Evolutionary conservation across 2,113 vertebrate genomes (phyloP).

Genomic region (Peucedramus taeniatus): DNA sequence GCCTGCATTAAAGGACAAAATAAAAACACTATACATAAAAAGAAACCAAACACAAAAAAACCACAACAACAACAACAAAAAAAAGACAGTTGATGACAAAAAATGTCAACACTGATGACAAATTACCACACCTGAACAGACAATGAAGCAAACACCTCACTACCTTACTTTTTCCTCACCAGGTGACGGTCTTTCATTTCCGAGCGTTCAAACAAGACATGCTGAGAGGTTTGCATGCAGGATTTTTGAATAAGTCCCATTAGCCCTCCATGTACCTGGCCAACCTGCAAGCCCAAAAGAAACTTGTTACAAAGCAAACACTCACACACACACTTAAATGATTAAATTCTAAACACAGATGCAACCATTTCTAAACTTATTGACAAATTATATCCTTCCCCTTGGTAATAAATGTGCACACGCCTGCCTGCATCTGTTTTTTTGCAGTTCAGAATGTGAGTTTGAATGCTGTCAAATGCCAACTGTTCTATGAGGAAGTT

Average conservation of each 20-base stretch:
- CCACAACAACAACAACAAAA: not conserved
- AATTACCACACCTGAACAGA: not conserved
- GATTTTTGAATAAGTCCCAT: slow-evolving; percentile 88
- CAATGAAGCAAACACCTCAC: not conserved
- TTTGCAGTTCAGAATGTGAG: not conserved
- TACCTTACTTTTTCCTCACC: slow-evolving; percentile 84
- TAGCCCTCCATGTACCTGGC: slow-evolving; percentile 88
- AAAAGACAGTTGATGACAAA: not conserved
- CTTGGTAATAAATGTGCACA: not conserved
- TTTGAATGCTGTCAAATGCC: not conserved
- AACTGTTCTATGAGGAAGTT: not conserved
- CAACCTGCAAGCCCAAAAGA: slow-evolving; percentile 74
- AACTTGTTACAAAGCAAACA: not conserved
- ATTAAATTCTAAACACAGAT: not conserved
- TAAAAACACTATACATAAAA: not conserved
- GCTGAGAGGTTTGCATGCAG: slow-evolving; percentile 82
- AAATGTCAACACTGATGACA: not conserved
- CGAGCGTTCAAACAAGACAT: slow-evolving; percentile 91
- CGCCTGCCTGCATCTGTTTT: not conserved
- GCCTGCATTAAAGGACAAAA: not conserved
- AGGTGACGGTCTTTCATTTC: slow-evolving; percentile 89
- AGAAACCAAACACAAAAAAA: not conserved
- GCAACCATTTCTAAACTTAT: not conserved
- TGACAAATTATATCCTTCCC: not conserved
- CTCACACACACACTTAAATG: not conserved